Percentiles rank a stretch among this genome's conserved stretches.
phyloP scores from a whole-genome alignment of 2,797 vertebrate genomes.

The Oryzias sinensis region DNA sequence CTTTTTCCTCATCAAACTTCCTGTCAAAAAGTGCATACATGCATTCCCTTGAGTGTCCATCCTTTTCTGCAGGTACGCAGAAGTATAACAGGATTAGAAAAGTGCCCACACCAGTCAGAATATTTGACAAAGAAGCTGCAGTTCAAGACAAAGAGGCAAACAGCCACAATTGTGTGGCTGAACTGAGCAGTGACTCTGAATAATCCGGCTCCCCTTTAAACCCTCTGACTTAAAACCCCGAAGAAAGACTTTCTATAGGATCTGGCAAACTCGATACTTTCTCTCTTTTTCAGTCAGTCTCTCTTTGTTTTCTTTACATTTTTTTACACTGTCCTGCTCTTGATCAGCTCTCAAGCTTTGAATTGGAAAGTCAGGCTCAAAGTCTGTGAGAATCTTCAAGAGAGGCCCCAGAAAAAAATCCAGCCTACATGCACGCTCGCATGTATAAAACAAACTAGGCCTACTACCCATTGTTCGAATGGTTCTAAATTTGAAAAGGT shows the following conservation, averaged over 20 bases:
- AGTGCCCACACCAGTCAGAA: slow-evolving; percentile 14
- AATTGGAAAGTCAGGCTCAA: slow-evolving; percentile 70
- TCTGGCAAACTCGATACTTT: slow-evolving; percentile 71
- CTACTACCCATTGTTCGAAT: too few relatives aligned
- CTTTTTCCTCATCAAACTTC: neutral
- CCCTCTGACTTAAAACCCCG: slow-evolving; percentile 73
- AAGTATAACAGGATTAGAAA: slow-evolving; percentile 23
- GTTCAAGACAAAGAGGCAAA: slow-evolving; percentile 20
- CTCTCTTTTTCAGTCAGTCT: slow-evolving; percentile 61
- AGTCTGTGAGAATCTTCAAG: slow-evolving; percentile 67
- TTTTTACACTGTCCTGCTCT: slow-evolving; percentile 66
- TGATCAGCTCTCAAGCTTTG: slow-evolving; percentile 70
- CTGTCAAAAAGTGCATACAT: neutral
- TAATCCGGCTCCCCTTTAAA: slow-evolving; percentile 75
- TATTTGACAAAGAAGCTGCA: slow-evolving; percentile 33
- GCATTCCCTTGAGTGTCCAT: slow-evolving; percentile 5
- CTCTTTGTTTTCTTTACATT: slow-evolving; percentile 71
- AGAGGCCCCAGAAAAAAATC: slow-evolving; percentile 54
- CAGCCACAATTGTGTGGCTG: slow-evolving; percentile 51
- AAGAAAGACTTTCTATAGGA: slow-evolving; percentile 68
- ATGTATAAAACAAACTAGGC: slow-evolving; percentile 1
- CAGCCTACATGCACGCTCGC: slow-evolving; percentile 9
- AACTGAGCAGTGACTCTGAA: slow-evolving; percentile 69
- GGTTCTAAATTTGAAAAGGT: too few relatives aligned
- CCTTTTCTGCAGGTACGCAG: slow-evolving; percentile 1